Evolutionary conservation across 1,140 invertebrate species (phyloP).

Genomic region (Gonioctena quinquepunctata): DNA sequence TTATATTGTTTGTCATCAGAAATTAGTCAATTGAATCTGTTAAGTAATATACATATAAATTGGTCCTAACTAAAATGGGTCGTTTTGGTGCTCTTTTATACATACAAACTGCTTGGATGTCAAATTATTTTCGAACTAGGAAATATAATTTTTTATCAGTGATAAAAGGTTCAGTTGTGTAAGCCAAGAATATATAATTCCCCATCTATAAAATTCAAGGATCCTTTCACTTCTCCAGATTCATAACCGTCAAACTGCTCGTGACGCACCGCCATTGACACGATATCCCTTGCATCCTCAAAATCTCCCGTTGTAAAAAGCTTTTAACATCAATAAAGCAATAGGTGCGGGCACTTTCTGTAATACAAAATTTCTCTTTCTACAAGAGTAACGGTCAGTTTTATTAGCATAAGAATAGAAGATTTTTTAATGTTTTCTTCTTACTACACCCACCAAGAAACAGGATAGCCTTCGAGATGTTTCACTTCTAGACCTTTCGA

Average conservation of each 20-base stretch:
- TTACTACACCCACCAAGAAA: conserved; percentile 1
- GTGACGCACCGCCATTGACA: neutral
- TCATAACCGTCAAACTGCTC: neutral
- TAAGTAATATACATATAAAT: no score
- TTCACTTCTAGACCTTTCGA: no score
- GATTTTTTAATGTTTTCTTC: neutral
- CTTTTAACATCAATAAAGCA: conserved; percentile 34
- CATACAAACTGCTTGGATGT: no score
- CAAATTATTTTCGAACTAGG: no score
- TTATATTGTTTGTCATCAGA: no score
- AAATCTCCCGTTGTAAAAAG: conserved; percentile 25
- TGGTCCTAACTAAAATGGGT: no score
- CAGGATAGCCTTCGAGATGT: neutral
- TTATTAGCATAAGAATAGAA: conserved; percentile 27
- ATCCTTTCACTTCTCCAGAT: neutral
- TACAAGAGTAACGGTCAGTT: conserved; percentile 23
- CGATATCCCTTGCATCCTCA: neutral
- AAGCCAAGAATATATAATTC: no score
- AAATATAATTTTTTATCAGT: no score
- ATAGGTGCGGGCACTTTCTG: conserved; percentile 27
- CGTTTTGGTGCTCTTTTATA: no score
- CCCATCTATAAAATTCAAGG: neutral
- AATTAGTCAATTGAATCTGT: no score
- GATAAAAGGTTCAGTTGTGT: no score
- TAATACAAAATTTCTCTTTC: conserved; percentile 30